Evolutionary conservation across 2,113 vertebrate species (phyloP), one percentile per base, ranked within the genome.

Genomic region (Eleginops maclovinus): DNA sequence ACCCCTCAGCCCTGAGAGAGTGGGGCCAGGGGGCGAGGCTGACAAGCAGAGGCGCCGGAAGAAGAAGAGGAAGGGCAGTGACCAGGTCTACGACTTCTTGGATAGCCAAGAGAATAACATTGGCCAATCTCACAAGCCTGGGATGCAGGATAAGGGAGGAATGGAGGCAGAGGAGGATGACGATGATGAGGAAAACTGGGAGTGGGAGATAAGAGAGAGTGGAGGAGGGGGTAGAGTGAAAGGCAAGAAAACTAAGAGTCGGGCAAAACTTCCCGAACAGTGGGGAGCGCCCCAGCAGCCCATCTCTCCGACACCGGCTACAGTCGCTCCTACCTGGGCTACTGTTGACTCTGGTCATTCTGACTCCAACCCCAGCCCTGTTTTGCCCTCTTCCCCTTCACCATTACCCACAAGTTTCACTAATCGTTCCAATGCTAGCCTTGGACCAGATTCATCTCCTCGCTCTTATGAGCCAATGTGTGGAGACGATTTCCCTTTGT

Each of bases 261-360:
- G 95, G 58, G 94, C 89, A 77, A 94, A 91, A 78, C 91, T 94
- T 58, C 95, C 94, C 50, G 89, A 95, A 58, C 93, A 95, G 83
- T 95, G 95, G 95, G 92, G 92, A 12, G 86, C 81, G 0, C 88
- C 89, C 31, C 90, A 89, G 72, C 77, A 89, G 41, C 72, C 87
- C 2, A 17, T 65, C n/a, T 89, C 86, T 49, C 85, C 87, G 2
- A 73, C 73, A 4, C 77, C 64, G 7, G 77, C 87, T 17, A 40
- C 81, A 19, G 50, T 71, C 4, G 74, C 82, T 64, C 61, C 83
- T 43, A 75, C 72, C 28, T 72, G 72, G 82, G 75, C 67, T 15
- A 26, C 72, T 24, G 63, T 72, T 17, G 56, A 90, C 26, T 56
- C 85, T 58, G 72, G 70, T 55, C 51, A 59, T 46, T 41, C 71